Percentiles rank a stretch among this genome's conserved stretches.
phyloP scores from a whole-genome alignment of 2,888 invertebrate genomes.

The Spatulosminthurus flaviceps region DNA sequence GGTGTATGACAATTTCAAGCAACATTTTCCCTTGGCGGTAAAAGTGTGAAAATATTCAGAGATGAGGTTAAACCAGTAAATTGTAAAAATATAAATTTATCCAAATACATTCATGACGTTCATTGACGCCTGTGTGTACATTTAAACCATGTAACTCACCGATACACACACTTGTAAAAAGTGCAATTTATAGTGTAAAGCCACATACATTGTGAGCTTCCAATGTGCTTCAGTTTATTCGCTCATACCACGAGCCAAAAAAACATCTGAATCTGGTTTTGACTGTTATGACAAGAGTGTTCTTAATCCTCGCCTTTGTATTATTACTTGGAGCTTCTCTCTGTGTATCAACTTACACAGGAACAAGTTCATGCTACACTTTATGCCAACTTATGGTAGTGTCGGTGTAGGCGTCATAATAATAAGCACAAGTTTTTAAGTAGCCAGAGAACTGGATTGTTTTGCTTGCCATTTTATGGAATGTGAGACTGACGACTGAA shows the following conservation, averaged over 20 bases:
- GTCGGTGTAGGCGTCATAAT: slow-evolving; percentile 1
- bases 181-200: too few species aligned
- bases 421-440: background rate
- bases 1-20: slow-evolving; percentile 11
- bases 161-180: too few species aligned
- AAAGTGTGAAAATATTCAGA: background rate
- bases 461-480: slow-evolving; percentile 1
- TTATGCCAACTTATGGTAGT: slow-evolving; percentile 1
- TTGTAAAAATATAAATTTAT: background rate
- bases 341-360: background rate
- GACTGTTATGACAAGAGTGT: slow-evolving; percentile 12
- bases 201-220: too few species aligned
- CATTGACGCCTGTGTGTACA: slow-evolving; percentile 1
- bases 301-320: slow-evolving; percentile 13
- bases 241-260: background rate
- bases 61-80: background rate
- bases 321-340: background rate
- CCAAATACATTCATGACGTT: background rate
- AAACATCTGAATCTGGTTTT: slow-evolving; percentile 18
- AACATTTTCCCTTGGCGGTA: background rate
- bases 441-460: slow-evolving; percentile 5
- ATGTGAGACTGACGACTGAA: slow-evolving; percentile 7
- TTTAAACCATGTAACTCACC: background rate
- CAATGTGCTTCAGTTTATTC: too few species aligned
- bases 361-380: background rate